Base-by-base conservation (phyloP, 2,888 invertebrate species). In the Vesta saturnalis region DNA sequence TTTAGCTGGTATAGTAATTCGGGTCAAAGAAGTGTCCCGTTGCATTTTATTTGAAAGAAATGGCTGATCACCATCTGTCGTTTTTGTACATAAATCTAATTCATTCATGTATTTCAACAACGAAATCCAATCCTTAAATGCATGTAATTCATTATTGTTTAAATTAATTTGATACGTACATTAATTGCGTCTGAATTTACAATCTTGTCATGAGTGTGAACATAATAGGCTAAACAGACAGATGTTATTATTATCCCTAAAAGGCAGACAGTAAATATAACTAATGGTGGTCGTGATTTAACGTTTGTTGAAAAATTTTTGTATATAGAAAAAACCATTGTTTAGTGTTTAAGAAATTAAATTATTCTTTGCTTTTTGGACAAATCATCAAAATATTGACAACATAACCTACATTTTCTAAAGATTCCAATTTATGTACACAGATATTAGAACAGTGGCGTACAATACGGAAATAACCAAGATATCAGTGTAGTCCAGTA, bases 231-330 rank as follows among this genome's bases (percentile, higher is more conserved):
- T 23, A 74, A 67, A 30, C 59, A 70, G 47, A 74, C 67, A 3
- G 72, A 63, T n/a, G 72, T 72, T 22, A 72, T 35, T 8, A 70
- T 67, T 54, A 74, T 71, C 10, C 66, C 70, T 43, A 74, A 60
- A 39, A 74, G 55, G 58, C 74, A 74, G 30, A 74, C 43, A 8
- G 72, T 70, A 64, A 74, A 71, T 39, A 74, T 63, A 1, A 72
- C 70, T 16, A 72, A 62, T 14, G 74, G 72, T 16, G 74, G 74
- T 46, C 35, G 39, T 12, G 67, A 55, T 62, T 71, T 71, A 19
- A 71, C 19, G 6, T 39, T 62, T 49, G 64, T 67, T 22, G 19
- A 39, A 12, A 67, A 67, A 46, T 67, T 70, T 14, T 62, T 59
- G 14, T 18, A 14, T n/a, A 56, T 12, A 6, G 65, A 55, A 10